Evolutionary conservation across 2,888 invertebrate genomes (phyloP), one percentile per base, ranked within the genome.

Genomic region (Fragum whitleyi): DNA sequence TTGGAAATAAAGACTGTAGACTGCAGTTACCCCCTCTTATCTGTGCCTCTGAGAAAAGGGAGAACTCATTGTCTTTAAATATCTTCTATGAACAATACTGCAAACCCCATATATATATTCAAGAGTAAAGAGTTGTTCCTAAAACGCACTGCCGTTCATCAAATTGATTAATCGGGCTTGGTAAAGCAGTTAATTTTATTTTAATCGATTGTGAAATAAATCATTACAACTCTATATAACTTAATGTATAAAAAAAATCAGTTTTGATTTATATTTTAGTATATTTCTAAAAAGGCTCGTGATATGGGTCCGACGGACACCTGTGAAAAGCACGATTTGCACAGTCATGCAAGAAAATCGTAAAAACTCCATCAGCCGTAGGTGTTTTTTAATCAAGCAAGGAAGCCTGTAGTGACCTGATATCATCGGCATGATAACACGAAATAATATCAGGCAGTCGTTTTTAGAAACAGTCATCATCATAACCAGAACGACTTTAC

Each of bases 81-180:
- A n/a, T n/a, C n/a, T n/a, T n/a, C n/a, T n/a, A n/a, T n/a, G n/a
- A n/a, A n/a, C n/a, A n/a, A n/a, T n/a, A n/a, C n/a, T n/a, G n/a
- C n/a, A n/a, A n/a, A n/a, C n/a, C n/a, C n/a, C n/a, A n/a, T 9
- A 36, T 6, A 36, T 36, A 36, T 36, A 36, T 47, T 3, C 5
- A 47, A n/a, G 47, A 9, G 47, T 47, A 47, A 47, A 47, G 47
- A 47, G 47, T 47, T 14, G 47, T 14, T 47, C n/a, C 19, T 3
- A 19, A 47, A 47, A 47, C 5, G 47, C 47, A n/a, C 47, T 3
- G 47, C n/a, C 47, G 47, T 47, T 47, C 47, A 47, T 47, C 47
- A 47, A 47, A 47, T 47, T 47, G 47, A 47, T 47, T 47, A 47
- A 47, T 47, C 47, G 47, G 47, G 47, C 47, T n/a, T n/a, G 47